These are phyloP conservation scores for Anisognathus igniventris DNA, from an alignment of 2,797 vertebrate species.

Conservation along the genomic window DNA sequence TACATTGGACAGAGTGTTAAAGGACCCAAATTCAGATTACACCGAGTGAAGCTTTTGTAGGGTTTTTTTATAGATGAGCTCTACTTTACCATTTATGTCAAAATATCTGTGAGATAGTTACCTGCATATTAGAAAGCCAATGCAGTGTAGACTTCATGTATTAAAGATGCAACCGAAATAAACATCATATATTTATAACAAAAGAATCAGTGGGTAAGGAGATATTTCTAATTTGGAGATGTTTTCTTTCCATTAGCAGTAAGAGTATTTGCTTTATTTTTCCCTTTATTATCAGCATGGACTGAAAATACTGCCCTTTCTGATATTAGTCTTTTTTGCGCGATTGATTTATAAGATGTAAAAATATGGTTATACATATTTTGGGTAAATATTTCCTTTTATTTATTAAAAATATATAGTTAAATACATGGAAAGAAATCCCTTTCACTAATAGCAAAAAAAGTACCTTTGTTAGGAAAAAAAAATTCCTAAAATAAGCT, in stretches of 20 bases:
- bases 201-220: background rate
- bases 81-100: background rate
- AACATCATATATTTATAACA: background rate
- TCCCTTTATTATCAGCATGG: background rate
- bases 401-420: background rate
- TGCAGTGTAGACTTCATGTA: background rate
- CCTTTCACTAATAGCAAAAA: background rate
- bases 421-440: background rate
- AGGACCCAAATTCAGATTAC: background rate
- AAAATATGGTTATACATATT: background rate
- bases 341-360: background rate
- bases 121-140: background rate
- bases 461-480: background rate
- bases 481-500: background rate
- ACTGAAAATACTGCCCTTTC: background rate
- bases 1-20: background rate
- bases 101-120: background rate
- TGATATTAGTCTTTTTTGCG: fast-evolving
- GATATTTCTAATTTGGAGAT: background rate
- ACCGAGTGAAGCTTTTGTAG: fast-evolving
- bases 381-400: background rate
- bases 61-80: background rate
- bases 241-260: background rate
- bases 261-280: background rate
- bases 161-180: background rate